Conservation (phyloP, 2,888 invertebrate species). For the Leptopilina drosophilae region DNA sequence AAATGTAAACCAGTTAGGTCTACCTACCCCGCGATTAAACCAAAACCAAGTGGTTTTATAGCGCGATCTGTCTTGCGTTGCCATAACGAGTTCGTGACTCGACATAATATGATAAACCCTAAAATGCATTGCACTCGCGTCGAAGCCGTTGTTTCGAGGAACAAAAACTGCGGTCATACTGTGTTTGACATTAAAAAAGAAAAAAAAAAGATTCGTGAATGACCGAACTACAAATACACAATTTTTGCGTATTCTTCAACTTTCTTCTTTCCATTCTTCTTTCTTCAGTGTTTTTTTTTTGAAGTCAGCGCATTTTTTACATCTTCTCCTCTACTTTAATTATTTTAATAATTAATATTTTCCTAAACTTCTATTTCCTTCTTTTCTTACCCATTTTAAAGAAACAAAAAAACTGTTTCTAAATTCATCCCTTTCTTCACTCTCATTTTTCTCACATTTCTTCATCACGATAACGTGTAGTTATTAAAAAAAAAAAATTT, state of each 20-base stretch:
- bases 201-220: slow-evolving; percentile 24
- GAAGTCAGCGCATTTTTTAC: too few species aligned
- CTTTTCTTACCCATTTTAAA: too few species aligned
- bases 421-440: too few species aligned
- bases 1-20: slow-evolving; percentile 73
- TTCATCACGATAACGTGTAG: too few species aligned
- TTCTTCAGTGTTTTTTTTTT: background rate
- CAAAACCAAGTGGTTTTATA: slow-evolving; percentile 71
- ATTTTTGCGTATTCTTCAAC: background rate
- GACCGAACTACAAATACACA: background rate
- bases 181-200: too few species aligned
- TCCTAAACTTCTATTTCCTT: too few species aligned
- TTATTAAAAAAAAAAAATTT: too few species aligned
- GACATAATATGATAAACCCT: slow-evolving; percentile 74
- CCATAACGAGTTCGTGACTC: slow-evolving; percentile 76
- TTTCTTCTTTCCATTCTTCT: background rate
- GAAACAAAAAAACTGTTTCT: too few species aligned
- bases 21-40: slow-evolving; percentile 64
- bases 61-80: slow-evolving; percentile 73
- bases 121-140: slow-evolving; percentile 58
- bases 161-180: background rate
- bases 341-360: too few species aligned
- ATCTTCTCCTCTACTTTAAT: too few species aligned
- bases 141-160: slow-evolving; percentile 28
- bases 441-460: too few species aligned